These are phyloP conservation scores for Ornithoptera alexandrae DNA, from an alignment of 2,888 invertebrate species.

Conservation along the genomic window DNA sequence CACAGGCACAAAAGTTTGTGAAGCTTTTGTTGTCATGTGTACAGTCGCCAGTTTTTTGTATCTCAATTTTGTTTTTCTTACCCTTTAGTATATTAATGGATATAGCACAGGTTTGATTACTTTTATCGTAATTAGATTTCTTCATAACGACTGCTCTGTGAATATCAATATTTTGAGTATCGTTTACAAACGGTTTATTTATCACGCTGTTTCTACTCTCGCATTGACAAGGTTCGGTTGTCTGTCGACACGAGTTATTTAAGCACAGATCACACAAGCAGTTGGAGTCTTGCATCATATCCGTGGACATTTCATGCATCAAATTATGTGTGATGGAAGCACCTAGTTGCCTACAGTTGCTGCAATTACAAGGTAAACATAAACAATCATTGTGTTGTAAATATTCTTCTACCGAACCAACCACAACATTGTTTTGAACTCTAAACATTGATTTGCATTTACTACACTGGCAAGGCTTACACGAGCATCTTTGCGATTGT, in stretches of 20 bases:
- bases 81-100: conserved; percentile 15
- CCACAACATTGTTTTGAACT: conserved; percentile 36
- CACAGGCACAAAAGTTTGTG: neutral
- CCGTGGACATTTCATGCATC: conserved; percentile 49
- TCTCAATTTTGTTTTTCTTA: neutral
- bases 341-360: conserved; percentile 42
- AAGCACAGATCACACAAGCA: conserved; percentile 50
- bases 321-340: conserved; percentile 34
- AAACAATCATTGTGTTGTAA: conserved; percentile 40
- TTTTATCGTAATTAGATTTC: conserved; percentile 20
- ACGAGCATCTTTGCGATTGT: conserved; percentile 40
- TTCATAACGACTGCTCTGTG: conserved; percentile 39
- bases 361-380: conserved; percentile 58
- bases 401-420: conserved; percentile 44
- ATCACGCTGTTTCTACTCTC: conserved; percentile 43
- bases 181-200: conserved; percentile 48
- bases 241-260: conserved; percentile 47
- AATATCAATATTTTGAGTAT: conserved; percentile 51
- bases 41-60: conserved; percentile 2
- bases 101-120: conserved; percentile 22
- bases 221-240: conserved; percentile 47
- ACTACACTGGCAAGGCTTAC: conserved; percentile 48
- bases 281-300: conserved; percentile 41
- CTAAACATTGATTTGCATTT: conserved; percentile 41
- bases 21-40: neutral